A percentile compares a stretch with the other conserved stretches of the same genome.
Evolutionary conservation across 2,888 invertebrate genomes (phyloP).

Genomic region (Onthophagus sagittarius): DNA sequence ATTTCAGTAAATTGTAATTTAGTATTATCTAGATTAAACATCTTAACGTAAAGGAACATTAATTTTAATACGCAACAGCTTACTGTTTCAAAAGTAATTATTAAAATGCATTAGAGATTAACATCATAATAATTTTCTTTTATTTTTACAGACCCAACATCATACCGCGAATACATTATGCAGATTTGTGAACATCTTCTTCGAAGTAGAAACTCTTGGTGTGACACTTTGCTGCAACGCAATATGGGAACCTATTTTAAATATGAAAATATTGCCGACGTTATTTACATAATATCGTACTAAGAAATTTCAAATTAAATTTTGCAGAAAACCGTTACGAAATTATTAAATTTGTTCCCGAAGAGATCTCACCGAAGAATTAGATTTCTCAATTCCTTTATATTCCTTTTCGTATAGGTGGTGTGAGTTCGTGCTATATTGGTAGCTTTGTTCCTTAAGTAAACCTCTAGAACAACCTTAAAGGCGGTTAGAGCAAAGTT

Average conservation of each 20-base stretch:
- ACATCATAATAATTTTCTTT: too few relatives aligned
- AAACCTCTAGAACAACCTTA: background rate
- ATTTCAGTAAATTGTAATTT: background rate
- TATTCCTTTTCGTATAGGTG: background rate
- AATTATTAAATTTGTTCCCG: background rate
- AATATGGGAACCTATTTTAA: background rate
- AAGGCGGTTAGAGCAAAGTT: background rate
- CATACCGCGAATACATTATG: background rate
- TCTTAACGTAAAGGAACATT: background rate
- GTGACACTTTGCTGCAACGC: background rate
- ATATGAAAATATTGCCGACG: background rate
- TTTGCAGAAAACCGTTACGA: background rate
- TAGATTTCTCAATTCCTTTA: background rate
- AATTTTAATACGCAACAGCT: background rate
- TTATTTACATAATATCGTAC: background rate
- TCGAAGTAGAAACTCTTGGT: background rate
- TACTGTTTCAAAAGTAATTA: background rate
- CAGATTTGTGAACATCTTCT: background rate
- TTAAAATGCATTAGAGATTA: too few relatives aligned
- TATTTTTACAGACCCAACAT: background rate
- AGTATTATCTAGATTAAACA: background rate
- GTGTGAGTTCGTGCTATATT: background rate
- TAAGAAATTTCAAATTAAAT: background rate
- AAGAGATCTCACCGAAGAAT: background rate
- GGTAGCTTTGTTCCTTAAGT: background rate